These are phyloP conservation scores for Callipepla squamata DNA, from an alignment of 2,113 vertebrate genomes.

Conservation along the genomic window DNA sequence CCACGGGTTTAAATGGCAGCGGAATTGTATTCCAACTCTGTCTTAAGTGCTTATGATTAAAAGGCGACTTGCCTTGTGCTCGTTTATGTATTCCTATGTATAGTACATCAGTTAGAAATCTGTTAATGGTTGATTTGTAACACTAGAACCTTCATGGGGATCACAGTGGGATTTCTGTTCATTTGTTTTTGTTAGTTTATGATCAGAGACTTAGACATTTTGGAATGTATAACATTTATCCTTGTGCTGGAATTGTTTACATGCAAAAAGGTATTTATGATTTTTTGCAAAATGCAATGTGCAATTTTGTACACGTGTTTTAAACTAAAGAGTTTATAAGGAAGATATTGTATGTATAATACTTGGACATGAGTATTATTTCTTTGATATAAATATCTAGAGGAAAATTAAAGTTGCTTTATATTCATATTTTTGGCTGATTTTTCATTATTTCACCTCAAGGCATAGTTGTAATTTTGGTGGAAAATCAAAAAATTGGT, in stretches of 20 bases:
- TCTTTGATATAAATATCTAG: slow-evolving; percentile 75
- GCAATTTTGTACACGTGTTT: slow-evolving; percentile 77
- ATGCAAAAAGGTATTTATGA: slow-evolving; percentile 72
- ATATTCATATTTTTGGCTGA: slow-evolving; percentile 71
- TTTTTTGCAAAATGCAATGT: slow-evolving; percentile 73
- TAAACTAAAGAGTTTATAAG: slow-evolving; percentile 75
- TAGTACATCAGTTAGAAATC: slow-evolving; percentile 49
- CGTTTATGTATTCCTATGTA: slow-evolving; percentile 31
- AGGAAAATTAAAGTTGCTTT: slow-evolving; percentile 73
- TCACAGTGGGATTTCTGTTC: slow-evolving; percentile 18
- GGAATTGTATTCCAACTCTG: slow-evolving; percentile 53
- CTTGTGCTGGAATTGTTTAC: slow-evolving; percentile 76
- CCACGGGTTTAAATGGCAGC: slow-evolving; percentile 36
- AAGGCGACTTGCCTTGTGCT: slow-evolving; percentile 75
- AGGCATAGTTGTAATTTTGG: not conserved
- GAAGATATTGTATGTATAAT: slow-evolving; percentile 72
- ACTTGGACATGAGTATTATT: slow-evolving; percentile 72
- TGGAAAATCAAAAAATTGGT: not conserved
- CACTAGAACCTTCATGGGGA: slow-evolving; percentile 45
- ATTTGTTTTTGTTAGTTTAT: slow-evolving; percentile 36
- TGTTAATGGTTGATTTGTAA: slow-evolving; percentile 58
- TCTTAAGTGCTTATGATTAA: slow-evolving; percentile 57
- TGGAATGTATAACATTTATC: slow-evolving; percentile 75
- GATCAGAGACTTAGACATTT: slow-evolving; percentile 57
- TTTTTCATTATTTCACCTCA: not conserved